phyloP scores from a whole-genome alignment of 2,113 vertebrate genomes.

The Psephotus haematonotus region DNA sequence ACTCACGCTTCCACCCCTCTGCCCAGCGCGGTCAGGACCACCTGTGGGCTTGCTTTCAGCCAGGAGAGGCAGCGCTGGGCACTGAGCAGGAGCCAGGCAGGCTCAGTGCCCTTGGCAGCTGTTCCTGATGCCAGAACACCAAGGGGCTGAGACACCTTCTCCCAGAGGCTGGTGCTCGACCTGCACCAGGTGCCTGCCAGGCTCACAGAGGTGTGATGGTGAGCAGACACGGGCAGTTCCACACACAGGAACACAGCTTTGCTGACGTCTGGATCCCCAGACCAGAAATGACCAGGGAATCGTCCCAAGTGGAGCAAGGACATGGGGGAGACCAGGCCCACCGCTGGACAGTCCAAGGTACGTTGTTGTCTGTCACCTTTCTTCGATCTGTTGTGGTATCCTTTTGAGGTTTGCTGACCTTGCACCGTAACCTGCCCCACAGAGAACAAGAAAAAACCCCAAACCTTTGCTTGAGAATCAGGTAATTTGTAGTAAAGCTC shows the following conservation, averaged over 20 bases:
- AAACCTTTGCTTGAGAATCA: not conserved
- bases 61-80: not conserved
- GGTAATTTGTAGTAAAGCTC: not conserved
- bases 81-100: not conserved
- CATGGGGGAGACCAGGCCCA: not conserved
- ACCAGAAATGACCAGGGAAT: not conserved
- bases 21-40: not conserved
- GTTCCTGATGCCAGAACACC: accelerated
- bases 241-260: accelerated
- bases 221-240: not conserved
- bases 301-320: not conserved
- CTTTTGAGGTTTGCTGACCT: not conserved
- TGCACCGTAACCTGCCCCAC: not conserved
- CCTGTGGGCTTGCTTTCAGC: accelerated
- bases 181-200: not conserved
- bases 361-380: accelerated
- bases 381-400: not conserved
- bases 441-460: not conserved
- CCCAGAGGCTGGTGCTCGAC: not conserved
- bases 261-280: accelerated
- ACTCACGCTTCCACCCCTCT: accelerated
- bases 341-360: not conserved
- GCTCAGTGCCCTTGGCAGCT: no score
- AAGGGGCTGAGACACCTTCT: not conserved
- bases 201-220: not conserved